Conservation (phyloP, 2,113 vertebrate species). For the Sceloporus undulatus region DNA sequence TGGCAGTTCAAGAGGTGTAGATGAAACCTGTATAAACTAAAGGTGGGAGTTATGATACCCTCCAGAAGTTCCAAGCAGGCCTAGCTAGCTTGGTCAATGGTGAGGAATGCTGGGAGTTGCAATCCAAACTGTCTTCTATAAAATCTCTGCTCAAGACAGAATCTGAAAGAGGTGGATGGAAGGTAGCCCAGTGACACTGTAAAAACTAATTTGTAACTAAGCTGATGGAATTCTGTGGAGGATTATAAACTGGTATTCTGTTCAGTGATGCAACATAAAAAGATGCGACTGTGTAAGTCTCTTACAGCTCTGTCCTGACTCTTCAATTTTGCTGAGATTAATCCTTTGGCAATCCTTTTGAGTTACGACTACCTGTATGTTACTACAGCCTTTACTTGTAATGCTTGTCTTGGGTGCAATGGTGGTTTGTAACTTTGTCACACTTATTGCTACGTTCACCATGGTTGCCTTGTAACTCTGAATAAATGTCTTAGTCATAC, state of each 20-base stretch:
- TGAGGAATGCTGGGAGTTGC: no score
- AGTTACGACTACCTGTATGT: neutral
- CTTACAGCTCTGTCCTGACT: neutral
- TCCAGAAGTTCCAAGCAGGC: no score
- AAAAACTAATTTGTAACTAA: neutral
- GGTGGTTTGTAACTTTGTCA: neutral
- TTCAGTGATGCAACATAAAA: neutral
- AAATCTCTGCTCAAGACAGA: no score
- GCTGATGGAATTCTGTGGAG: neutral
- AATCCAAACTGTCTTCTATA: no score
- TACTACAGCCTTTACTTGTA: neutral
- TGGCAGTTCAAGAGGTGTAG: no score
- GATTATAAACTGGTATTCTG: neutral
- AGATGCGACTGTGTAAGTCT: neutral
- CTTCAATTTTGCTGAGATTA: neutral
- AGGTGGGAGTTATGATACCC: no score
- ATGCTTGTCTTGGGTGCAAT: neutral
- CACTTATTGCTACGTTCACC: neutral
- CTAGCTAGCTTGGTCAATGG: no score
- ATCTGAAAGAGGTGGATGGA: no score
- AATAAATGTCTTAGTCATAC: neutral
- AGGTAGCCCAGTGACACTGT: no score
- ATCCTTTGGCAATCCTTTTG: neutral
- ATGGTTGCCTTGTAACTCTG: neutral
- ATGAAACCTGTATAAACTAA: no score